Evolutionary conservation across 2,797 vertebrate species (phyloP).

Genomic region (Scomberomorus guttatus): DNA sequence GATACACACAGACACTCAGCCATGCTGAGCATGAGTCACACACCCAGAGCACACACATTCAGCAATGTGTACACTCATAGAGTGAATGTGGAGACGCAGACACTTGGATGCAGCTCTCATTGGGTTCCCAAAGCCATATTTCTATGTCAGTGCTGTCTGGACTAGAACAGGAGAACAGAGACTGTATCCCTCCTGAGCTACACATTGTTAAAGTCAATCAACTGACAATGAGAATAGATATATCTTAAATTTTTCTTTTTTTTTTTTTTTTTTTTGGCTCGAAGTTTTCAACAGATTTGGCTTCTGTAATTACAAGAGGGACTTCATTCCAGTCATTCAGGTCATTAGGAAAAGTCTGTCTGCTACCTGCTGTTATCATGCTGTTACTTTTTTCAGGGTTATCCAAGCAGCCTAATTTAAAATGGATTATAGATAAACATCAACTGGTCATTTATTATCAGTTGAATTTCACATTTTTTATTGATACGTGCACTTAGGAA

Average conservation of each 20-base stretch:
- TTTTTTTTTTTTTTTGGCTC: neutral
- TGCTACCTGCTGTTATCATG: neutral
- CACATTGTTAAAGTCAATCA: conserved; percentile 34
- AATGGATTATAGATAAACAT: neutral
- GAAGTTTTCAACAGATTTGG: conserved; percentile 9
- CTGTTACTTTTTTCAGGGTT: neutral
- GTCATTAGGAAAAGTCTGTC: neutral
- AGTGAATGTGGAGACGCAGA: conserved; percentile 63
- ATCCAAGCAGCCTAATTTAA: neutral
- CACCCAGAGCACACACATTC: conserved; percentile 69
- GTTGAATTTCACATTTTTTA: neutral
- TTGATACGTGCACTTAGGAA: neutral
- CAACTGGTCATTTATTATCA: neutral
- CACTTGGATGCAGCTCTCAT: conserved; percentile 64
- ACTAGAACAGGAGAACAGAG: conserved; percentile 46
- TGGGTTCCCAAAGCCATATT: conserved; percentile 57
- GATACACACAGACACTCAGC: conserved; percentile 64
- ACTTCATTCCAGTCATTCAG: conserved; percentile 13
- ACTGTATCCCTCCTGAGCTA: conserved; percentile 30
- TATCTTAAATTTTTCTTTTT: conserved; percentile 7
- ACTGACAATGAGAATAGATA: conserved; percentile 21
- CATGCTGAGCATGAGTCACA: conserved; percentile 74
- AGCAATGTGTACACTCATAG: conserved; percentile 73
- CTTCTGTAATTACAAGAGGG: conserved; percentile 7
- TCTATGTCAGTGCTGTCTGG: conserved; percentile 69